phyloP scores from a whole-genome alignment of 2,888 invertebrate genomes.

The Thymelicus sylvestris region DNA sequence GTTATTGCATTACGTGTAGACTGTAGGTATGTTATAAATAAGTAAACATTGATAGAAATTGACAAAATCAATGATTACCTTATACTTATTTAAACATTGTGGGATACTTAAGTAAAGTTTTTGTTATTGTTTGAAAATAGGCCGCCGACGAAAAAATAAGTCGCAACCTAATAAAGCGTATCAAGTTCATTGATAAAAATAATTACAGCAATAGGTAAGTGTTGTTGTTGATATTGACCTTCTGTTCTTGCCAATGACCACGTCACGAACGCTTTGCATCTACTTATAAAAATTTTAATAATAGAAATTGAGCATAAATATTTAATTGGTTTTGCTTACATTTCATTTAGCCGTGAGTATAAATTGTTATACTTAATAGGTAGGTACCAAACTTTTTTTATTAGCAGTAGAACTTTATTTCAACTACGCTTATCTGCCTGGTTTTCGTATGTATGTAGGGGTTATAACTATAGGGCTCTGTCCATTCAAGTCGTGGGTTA shows the following conservation, averaged over 20 bases:
- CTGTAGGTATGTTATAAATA: too few species aligned
- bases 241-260: constrained; percentile 59
- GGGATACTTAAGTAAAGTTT: not conserved
- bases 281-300: constrained; percentile 32
- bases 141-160: constrained; percentile 55
- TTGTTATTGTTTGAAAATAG: constrained; percentile 24
- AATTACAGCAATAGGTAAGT: constrained; percentile 51
- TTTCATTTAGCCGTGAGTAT: constrained; percentile 1
- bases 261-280: constrained; percentile 39
- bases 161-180: constrained; percentile 64
- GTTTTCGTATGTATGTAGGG: too few species aligned
- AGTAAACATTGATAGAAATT: too few species aligned
- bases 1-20: not conserved
- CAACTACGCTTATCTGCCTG: not conserved
- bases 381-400: not conserved
- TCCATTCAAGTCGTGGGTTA: too few species aligned
- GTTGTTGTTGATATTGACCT: constrained; percentile 54
- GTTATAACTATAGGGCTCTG: too few species aligned
- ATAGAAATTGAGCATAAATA: constrained; percentile 36
- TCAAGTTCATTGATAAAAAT: constrained; percentile 77
- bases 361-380: not conserved
- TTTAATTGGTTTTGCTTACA: constrained; percentile 13
- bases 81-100: too few species aligned
- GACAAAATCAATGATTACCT: too few species aligned
- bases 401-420: not conserved